A percentile compares a stretch with the other conserved stretches of the same genome.
These are phyloP conservation scores for Imbricaverruca yamaguchii DNA, from an alignment of 2,888 invertebrate genomes.

Conservation along the genomic window DNA sequence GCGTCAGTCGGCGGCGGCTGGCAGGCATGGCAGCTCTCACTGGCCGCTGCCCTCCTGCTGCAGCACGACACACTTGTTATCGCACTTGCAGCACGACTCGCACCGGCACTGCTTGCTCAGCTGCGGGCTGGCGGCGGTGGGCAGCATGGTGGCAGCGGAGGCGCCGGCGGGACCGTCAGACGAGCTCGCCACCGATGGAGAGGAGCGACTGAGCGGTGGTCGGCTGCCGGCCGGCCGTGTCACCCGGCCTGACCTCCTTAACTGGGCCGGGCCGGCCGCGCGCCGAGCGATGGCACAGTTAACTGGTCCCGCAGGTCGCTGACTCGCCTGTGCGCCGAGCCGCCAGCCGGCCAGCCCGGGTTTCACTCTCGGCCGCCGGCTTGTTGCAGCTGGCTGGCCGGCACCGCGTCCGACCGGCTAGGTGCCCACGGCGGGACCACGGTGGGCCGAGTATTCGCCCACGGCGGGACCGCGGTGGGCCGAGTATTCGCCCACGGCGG, in stretches of 20 bases:
- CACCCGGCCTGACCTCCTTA: slow-evolving; percentile 7
- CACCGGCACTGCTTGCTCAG: slow-evolving; percentile 10
- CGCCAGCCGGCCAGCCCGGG: background rate
- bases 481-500: too few relatives aligned
- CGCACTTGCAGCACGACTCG: slow-evolving; percentile 18
- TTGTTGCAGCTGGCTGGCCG: too few relatives aligned
- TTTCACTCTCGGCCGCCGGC: slow-evolving; percentile 2
- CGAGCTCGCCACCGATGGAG: background rate
- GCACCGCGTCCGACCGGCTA: too few relatives aligned
- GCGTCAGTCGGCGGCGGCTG: background rate
- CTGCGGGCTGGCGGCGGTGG: background rate
- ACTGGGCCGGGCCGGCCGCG: background rate
- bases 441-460: too few relatives aligned
- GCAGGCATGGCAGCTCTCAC: slow-evolving; percentile 1
- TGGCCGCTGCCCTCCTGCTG: slow-evolving; percentile 18
- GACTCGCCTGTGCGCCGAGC: background rate
- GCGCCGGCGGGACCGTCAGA: background rate
- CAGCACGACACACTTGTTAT: slow-evolving; percentile 10
- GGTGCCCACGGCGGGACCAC: too few relatives aligned
- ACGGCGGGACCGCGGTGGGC: too few relatives aligned
- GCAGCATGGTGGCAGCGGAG: background rate
- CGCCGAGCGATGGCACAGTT: background rate
- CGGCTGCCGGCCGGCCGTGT: background rate
- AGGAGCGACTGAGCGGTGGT: slow-evolving; percentile 7
- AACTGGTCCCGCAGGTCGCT: background rate